Evolutionary conservation across 1,140 invertebrate genomes (phyloP).

Genomic region (Pseudomyrmex gracilis): DNA sequence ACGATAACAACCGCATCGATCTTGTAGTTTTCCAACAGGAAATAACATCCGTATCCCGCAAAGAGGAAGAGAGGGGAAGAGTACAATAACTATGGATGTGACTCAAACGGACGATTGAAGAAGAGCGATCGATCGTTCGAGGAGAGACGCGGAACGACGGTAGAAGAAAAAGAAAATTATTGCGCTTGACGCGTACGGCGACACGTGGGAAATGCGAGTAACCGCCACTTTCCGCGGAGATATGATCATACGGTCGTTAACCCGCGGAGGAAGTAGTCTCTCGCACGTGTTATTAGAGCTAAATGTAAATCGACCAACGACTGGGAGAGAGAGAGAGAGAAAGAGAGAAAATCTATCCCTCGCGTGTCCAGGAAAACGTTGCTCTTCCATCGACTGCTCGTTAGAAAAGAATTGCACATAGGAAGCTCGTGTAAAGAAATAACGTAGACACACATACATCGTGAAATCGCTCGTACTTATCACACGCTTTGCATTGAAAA

Average conservation of each 20-base stretch:
- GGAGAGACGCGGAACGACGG: slow-evolving; percentile 44
- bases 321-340: background rate
- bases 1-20: slow-evolving; percentile 33
- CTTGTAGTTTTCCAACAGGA: slow-evolving; percentile 42
- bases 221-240: slow-evolving; percentile 54
- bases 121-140: slow-evolving; percentile 47
- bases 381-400: background rate
- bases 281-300: slow-evolving; percentile 25
- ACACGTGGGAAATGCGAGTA: slow-evolving; percentile 66
- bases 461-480: background rate
- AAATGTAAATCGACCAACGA: slow-evolving; percentile 42
- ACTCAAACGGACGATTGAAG: slow-evolving; percentile 50
- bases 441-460: background rate
- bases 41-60: slow-evolving; percentile 1
- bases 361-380: background rate
- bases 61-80: background rate
- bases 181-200: slow-evolving; percentile 14
- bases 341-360: background rate
- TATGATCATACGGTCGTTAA: slow-evolving; percentile 60
- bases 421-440: slow-evolving; percentile 1
- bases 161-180: slow-evolving; percentile 54
- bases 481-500: background rate
- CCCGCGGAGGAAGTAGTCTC: slow-evolving; percentile 30
- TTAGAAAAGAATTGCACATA: background rate
- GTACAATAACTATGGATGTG: slow-evolving; percentile 54